Conservation (phyloP, 1,140 invertebrate species). For the Diorhabda carinulata region DNA sequence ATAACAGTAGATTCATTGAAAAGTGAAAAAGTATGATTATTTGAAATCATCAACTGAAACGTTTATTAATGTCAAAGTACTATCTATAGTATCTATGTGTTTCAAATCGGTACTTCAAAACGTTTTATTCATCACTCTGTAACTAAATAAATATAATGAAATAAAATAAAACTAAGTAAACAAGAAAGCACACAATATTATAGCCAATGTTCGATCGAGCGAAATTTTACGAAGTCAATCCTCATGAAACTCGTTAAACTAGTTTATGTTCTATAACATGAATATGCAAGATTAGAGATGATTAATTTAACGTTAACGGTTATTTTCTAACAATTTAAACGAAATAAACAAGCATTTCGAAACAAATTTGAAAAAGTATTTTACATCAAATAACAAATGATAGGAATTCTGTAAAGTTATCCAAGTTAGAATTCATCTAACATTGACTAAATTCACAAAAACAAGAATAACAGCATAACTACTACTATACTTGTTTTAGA, state of each 20-base stretch:
- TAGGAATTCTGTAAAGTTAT: no score
- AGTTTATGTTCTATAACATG: conserved; percentile 27
- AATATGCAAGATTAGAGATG: conserved; percentile 24
- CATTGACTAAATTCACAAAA: no score
- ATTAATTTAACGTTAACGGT: no score
- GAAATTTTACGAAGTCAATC: conserved; percentile 20
- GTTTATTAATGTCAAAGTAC: neutral
- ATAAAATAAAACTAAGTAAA: neutral
- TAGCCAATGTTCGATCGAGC: conserved; percentile 19
- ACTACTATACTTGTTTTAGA: no score
- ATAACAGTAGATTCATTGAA: neutral
- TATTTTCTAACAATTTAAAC: no score
- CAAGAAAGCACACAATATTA: conserved; percentile 10
- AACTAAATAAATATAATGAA: neutral
- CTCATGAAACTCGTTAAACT: conserved; percentile 28
- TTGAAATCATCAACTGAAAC: neutral
- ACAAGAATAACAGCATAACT: no score
- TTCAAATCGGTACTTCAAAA: neutral
- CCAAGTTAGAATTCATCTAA: no score
- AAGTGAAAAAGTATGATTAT: neutral
- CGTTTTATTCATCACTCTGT: neutral
- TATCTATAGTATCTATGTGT: neutral
- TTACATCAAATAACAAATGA: no score
- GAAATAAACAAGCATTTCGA: no score
- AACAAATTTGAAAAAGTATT: no score